These are phyloP conservation scores for Loripinus fragilis DNA, from an alignment of 2,888 invertebrate genomes.

Conservation along the genomic window DNA sequence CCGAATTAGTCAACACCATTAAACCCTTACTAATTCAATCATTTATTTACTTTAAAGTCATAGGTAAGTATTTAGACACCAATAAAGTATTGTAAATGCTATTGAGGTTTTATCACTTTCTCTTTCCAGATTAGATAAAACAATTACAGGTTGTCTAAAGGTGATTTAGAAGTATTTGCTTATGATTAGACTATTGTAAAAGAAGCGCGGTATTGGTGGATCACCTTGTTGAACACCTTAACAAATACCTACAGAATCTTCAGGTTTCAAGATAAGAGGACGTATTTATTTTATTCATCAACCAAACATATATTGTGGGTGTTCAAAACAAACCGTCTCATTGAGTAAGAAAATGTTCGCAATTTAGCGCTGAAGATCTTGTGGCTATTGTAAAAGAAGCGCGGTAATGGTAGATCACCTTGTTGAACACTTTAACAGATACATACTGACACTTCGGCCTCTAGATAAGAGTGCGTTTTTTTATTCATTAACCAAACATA, in stretches of 20 bases:
- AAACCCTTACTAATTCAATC: slow-evolving; percentile 47
- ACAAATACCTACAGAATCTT: too few relatives aligned
- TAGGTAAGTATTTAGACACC: slow-evolving; percentile 32
- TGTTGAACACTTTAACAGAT: too few relatives aligned
- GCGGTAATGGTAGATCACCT: slow-evolving; percentile 19
- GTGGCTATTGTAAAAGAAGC: slow-evolving; percentile 18
- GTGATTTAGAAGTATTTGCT: slow-evolving; percentile 41
- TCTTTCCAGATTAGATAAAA: slow-evolving; percentile 58
- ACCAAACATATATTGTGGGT: too few relatives aligned
- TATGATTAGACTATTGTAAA: slow-evolving; percentile 25
- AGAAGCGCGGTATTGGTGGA: slow-evolving; percentile 2
- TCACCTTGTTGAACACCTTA: too few relatives aligned
- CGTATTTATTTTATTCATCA: too few relatives aligned
- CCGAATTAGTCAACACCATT: slow-evolving; percentile 25
- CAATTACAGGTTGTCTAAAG: slow-evolving; percentile 44
- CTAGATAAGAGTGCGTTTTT: too few relatives aligned
- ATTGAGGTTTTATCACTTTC: slow-evolving; percentile 54
- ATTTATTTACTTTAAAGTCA: slow-evolving; percentile 36
- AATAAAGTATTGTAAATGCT: slow-evolving; percentile 34
- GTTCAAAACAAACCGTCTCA: too few relatives aligned
- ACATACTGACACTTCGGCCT: too few relatives aligned
- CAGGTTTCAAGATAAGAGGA: too few relatives aligned
- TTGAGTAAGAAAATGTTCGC: too few relatives aligned
- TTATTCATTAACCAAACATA: too few relatives aligned
- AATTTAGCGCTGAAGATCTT: too few relatives aligned